Evolutionary conservation across 2,888 invertebrate genomes (phyloP), one percentile per base, ranked within the genome.

Genomic region (Opisthograptis luteolata): DNA sequence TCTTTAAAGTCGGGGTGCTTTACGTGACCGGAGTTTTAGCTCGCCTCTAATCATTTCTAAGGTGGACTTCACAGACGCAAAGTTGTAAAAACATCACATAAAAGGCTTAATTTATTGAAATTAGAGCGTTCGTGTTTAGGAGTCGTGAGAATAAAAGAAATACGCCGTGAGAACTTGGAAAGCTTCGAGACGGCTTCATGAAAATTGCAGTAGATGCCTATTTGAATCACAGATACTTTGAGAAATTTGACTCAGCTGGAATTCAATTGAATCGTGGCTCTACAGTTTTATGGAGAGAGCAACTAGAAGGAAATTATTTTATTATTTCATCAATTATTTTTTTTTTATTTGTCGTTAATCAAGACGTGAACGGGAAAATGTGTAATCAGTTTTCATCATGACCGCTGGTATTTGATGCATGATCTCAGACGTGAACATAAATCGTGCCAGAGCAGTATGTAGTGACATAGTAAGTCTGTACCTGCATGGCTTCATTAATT

Each of bases 11-110:
- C 57, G 35, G 55, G 41, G 42, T 52, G 49, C 30, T 12, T 31
- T 57, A 57, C 62, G 62, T 62, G 62, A 62, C 62, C 40, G 39
- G 62, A 27, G 49, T 62, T 41, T 50, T 34, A 49, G 45, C 54
- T 46, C 32, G 53, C 30, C 31, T 50, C 48, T 50, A 48, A 53
- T 56, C 55, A 50, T 55, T 56, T 50, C 39, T 27, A 49, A 52
- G 25, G 40, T 50, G 47, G 52, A 48, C 54, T 47, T 48, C 20
- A 47, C 46, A 51, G 39, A 3, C 22, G 22, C 7, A 42, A 20
- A 42, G 39, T 50, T 37, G 55, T 61, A 59, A 62, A 62, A 59
- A 49, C 51, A 46, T 54, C 58, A 55, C 49, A 55, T 58, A 52
- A 59, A 59, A 45, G 24, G 50, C 15, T 54, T 52, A 51, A 50